Evolutionary conservation across 2,888 invertebrate genomes (phyloP).

Genomic region (Acholoe squamosa): DNA sequence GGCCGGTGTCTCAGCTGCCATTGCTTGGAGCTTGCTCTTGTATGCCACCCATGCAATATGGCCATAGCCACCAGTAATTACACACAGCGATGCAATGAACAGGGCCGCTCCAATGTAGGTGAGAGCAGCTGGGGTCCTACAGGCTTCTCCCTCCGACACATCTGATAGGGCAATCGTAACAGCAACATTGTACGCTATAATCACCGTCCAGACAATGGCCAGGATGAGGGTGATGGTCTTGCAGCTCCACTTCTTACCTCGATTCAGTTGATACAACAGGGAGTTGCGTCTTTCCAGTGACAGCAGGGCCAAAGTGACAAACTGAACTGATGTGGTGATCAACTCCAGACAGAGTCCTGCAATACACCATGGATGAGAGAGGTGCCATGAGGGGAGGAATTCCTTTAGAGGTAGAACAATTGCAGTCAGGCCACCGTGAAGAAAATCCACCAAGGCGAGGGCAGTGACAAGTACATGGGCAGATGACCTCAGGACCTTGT

Average conservation of each 20-base stretch:
- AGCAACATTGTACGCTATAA: not conserved
- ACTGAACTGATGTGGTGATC: not conserved
- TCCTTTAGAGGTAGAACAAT: not conserved
- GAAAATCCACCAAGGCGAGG: not conserved
- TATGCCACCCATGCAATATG: not conserved
- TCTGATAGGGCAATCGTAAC: not conserved
- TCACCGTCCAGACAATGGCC: not conserved
- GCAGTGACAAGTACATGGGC: not conserved
- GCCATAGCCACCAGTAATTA: not conserved
- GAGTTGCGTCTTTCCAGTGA: not conserved
- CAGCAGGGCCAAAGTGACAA: not conserved
- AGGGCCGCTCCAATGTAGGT: not conserved
- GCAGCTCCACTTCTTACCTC: not conserved
- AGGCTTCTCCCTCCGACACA: not conserved
- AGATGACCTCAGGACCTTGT: not conserved
- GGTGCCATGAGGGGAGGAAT: not conserved
- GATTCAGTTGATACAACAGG: not conserved
- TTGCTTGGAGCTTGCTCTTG: not conserved
- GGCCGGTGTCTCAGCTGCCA: not conserved
- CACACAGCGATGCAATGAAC: not conserved
- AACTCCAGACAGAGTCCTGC: not conserved
- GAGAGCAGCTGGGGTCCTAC: not conserved
- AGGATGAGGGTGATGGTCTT: not conserved
- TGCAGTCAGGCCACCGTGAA: not conserved
- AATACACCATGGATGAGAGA: too few species aligned